A percentile compares a stretch with the other conserved stretches of the same genome.
phyloP scores from a whole-genome alignment of 2,113 vertebrate species.

The Oreamnos americanus region DNA sequence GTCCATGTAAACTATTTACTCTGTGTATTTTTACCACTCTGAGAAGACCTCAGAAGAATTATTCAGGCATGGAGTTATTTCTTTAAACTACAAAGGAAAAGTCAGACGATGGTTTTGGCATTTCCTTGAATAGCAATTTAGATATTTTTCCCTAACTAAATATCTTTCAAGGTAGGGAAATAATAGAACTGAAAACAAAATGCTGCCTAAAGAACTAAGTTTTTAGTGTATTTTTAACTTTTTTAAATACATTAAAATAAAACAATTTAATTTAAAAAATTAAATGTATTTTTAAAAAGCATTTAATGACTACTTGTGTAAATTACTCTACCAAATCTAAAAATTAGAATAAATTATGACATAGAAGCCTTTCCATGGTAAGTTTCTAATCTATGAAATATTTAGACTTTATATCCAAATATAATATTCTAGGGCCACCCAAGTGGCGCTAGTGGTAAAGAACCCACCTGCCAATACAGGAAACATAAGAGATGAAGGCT shows the following conservation, averaged over 20 bases:
- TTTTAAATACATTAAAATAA: background rate
- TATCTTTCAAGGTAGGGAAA: background rate
- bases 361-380: background rate
- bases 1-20: background rate
- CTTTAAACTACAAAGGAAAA: background rate
- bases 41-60: background rate
- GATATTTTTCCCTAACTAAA: background rate
- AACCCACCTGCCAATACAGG: background rate
- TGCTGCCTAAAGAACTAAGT: background rate
- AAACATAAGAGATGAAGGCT: background rate
- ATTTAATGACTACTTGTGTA: background rate
- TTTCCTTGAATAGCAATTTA: constrained; percentile 1
- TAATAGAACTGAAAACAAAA: background rate
- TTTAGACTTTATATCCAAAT: background rate
- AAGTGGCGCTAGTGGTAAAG: background rate
- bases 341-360: background rate
- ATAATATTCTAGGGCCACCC: background rate
- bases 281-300: background rate
- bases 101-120: background rate
- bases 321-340: background rate
- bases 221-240: background rate
- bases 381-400: background rate
- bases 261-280: background rate
- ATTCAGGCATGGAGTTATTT: background rate
- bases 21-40: background rate